These are phyloP conservation scores for Eumacrocentrus americanus DNA, from an alignment of 2,888 invertebrate genomes.

Conservation along the genomic window DNA sequence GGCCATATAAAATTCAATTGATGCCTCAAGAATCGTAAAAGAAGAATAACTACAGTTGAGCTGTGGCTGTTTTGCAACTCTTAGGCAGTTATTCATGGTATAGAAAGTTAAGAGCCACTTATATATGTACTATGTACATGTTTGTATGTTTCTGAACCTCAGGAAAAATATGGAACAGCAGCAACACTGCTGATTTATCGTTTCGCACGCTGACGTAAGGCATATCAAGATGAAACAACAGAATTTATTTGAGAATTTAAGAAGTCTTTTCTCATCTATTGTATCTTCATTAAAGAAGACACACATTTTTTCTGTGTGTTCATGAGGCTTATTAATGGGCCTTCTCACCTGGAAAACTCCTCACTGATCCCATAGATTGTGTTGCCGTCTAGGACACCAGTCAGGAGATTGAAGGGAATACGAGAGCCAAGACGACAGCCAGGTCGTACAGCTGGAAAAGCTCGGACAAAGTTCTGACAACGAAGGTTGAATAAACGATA, in stretches of 20 bases:
- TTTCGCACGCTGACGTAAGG: background rate
- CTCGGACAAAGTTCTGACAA: slow-evolving; percentile 89
- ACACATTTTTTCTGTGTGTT: too few species aligned
- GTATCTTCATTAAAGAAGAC: too few species aligned
- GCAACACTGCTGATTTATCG: too few species aligned
- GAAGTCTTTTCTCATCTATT: slow-evolving; percentile 15
- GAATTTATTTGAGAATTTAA: background rate
- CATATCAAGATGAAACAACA: background rate
- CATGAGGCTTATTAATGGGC: too few species aligned
- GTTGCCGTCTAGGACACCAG: slow-evolving; percentile 86
- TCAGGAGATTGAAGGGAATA: slow-evolving; percentile 83
- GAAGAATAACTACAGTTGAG: too few species aligned
- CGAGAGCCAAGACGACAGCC: slow-evolving; percentile 88
- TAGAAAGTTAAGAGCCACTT: slow-evolving; percentile 28
- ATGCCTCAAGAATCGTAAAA: background rate
- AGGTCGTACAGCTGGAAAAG: slow-evolving; percentile 84
- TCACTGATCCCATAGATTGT: slow-evolving; percentile 90
- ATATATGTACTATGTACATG: background rate
- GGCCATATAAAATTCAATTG: slow-evolving; percentile 5
- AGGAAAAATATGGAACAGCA: slow-evolving; percentile 22
- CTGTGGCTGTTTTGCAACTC: background rate
- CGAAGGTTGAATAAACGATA: slow-evolving; percentile 82
- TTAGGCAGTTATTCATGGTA: slow-evolving; percentile 21
- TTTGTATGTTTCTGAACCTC: slow-evolving; percentile 18
- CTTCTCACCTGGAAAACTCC: slow-evolving; percentile 76